Base-by-base conservation (phyloP, 2,888 invertebrate genomes). In the Diaperis boleti region DNA sequence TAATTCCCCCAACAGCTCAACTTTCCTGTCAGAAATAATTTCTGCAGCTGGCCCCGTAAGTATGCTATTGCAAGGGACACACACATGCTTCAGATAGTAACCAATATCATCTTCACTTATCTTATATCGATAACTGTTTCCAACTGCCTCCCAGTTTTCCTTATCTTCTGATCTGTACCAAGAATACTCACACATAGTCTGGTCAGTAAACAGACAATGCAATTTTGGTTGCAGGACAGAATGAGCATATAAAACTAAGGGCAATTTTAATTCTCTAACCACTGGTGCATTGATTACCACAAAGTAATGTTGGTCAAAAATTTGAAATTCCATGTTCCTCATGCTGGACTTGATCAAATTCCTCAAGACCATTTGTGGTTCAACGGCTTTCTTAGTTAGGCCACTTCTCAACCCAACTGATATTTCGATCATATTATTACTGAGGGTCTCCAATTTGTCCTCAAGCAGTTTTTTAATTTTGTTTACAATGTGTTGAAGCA, bases 221-320 rank as follows among this genome's bases (percentile, higher is more conserved):
- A 93, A 84, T 76, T 89, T 81, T 0, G 94, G 93, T 79, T 91
- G 91, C 0, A 90, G 84, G 6, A 88, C 87, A 81, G 89, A 94
- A 0, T 89, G 90, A 2, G 87, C 88, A 80, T 94, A 83, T 11
- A 94, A 87, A 62, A 85, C 85, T 26, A 84, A 83, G 0, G 95
- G 92, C 26, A 96, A 81, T 35, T 81, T 79, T 1, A 95, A 69
- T 59, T 79, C 83, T 2, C 82, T 77, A 7, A 95, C 83, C 84
- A 87, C 88, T 0, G 96, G 96, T 13, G 88, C 83, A 82, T 96
- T 95, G 1, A 90, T 82, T 10, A 87, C 82, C 7, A 93, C 82
- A 22, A 83, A 78, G 79, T 87, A 94, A 3, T 82, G 78, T 1
- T 82, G 78, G 18, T 88, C 87, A 22, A 85, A 81, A 49, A 81